phyloP scores from a whole-genome alignment of 2,113 vertebrate species.

The Azemiops feae region DNA sequence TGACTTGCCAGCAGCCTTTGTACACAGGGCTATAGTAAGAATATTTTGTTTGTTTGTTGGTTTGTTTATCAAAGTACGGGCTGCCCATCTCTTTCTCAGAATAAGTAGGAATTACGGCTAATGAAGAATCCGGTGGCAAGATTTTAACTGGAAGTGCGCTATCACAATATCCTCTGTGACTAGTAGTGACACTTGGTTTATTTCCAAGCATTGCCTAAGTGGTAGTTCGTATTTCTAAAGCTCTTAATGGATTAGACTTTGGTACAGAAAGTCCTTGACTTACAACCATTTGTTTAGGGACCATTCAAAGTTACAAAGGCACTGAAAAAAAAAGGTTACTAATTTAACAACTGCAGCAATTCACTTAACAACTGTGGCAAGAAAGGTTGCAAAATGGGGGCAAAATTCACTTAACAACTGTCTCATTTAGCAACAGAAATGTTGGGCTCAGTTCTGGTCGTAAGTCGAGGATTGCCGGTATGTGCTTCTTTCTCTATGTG shows the following conservation, averaged over 20 bases:
- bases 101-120: neutral
- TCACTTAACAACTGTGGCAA: neutral
- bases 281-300: neutral
- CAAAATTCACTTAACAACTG: neutral
- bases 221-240: neutral
- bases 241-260: neutral
- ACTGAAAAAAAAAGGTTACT: neutral
- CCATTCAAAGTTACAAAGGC: neutral
- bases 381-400: neutral
- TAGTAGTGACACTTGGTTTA: neutral
- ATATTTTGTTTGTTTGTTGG: neutral
- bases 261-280: neutral
- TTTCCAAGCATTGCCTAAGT: neutral
- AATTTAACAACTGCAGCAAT: neutral
- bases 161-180: neutral
- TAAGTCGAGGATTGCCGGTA: neutral
- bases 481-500: neutral
- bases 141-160: neutral
- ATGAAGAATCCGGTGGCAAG: neutral
- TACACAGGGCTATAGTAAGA: neutral
- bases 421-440: neutral
- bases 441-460: neutral
- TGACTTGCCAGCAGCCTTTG: neutral
- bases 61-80: neutral
- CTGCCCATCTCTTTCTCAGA: neutral